Conservation (phyloP, 1,140 invertebrate genomes). For the Lamellibrachia luymesi region DNA sequence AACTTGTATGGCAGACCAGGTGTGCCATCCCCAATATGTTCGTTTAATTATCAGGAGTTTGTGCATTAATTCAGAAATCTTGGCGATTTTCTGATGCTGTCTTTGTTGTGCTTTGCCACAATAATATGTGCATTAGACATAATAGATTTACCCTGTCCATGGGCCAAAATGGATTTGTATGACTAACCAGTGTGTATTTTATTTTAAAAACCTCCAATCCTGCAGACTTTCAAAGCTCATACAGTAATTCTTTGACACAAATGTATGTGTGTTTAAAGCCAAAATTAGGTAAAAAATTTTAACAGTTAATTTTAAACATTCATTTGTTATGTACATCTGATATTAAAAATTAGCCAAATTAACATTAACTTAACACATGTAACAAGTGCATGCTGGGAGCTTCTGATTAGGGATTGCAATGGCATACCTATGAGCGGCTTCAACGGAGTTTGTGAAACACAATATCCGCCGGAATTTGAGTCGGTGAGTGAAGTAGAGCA, state of each 20-base stretch:
- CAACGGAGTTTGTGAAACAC: slow-evolving; percentile 84
- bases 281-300: too few species aligned
- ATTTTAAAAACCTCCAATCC: background rate
- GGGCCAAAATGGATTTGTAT: background rate
- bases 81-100: background rate
- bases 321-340: background rate
- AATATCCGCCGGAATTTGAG: slow-evolving; percentile 74
- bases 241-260: background rate
- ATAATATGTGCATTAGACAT: background rate
- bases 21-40: too few species aligned
- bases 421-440: slow-evolving; percentile 68
- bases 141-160: background rate
- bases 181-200: background rate
- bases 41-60: background rate
- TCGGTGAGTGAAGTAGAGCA: slow-evolving; percentile 72
- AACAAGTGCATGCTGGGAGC: background rate
- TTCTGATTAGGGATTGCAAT: background rate
- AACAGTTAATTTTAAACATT: too few species aligned
- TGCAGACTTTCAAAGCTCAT: background rate
- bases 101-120: background rate
- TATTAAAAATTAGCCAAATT: background rate
- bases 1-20: too few species aligned
- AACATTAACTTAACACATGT: background rate
- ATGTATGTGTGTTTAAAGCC: too few species aligned
- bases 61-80: too few species aligned